A percentile compares a stretch with the other conserved stretches of the same genome.
These are phyloP conservation scores for Apocheima hispidaria DNA, from an alignment of 2,888 invertebrate species.

Conservation along the genomic window DNA sequence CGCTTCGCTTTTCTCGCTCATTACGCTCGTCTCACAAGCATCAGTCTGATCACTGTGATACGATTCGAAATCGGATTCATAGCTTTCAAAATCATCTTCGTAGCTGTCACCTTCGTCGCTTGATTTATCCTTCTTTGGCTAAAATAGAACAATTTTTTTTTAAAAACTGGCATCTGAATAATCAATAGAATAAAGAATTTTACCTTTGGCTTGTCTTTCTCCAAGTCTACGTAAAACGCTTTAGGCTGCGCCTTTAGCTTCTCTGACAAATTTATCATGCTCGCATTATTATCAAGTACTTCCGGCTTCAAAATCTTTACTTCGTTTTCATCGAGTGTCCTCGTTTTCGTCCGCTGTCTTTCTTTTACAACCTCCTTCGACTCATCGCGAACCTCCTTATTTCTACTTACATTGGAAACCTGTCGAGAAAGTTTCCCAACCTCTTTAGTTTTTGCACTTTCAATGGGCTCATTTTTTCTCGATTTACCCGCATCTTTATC, in stretches of 20 bases:
- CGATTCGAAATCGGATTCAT: constrained; percentile 82
- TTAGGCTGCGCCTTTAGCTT: constrained; percentile 72
- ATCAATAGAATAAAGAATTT: no score
- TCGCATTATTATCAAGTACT: constrained; percentile 69
- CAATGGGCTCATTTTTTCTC: constrained; percentile 25
- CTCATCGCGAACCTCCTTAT: constrained; percentile 34
- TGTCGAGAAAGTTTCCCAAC: constrained; percentile 25
- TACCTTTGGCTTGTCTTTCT: constrained; percentile 54
- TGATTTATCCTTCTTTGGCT: constrained; percentile 50
- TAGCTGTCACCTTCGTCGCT: constrained; percentile 76
- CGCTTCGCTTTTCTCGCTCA: constrained; percentile 23
- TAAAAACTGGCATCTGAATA: not conserved
- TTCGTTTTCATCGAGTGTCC: constrained; percentile 77
- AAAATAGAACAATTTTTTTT: constrained; percentile 8
- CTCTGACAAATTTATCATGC: constrained; percentile 67
- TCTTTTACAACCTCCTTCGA: constrained; percentile 45
- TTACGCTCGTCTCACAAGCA: constrained; percentile 23
- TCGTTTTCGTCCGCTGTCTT: constrained; percentile 72
- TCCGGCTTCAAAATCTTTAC: constrained; percentile 70
- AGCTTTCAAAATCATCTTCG: constrained; percentile 84
- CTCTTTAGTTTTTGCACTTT: constrained; percentile 35
- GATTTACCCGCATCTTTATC: constrained; percentile 35
- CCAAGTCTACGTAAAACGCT: constrained; percentile 73
- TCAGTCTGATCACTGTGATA: constrained; percentile 61
- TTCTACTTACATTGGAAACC: constrained; percentile 16